Evolutionary conservation across 2,797 vertebrate species (phyloP), one percentile per base, ranked within the genome.

Genomic region (Poecilia picta): DNA sequence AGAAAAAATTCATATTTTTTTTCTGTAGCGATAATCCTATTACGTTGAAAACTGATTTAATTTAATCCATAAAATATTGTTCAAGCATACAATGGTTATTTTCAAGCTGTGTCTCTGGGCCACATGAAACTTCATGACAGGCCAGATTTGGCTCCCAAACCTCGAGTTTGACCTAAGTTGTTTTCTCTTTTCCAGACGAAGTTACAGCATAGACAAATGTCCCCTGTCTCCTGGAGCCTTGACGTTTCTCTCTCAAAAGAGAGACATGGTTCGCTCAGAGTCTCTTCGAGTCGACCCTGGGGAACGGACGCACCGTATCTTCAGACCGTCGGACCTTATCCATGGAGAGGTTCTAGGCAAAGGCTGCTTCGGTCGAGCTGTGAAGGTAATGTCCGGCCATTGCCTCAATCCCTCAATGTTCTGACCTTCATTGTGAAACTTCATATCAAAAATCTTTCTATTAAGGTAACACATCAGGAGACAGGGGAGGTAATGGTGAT

Each of bases 401-500:
- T n/a, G 25, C 4, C n/a, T 31, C n/a, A 36, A 16, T 46, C 43
- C 39, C 15, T 70, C 12, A 6, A 45, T 45, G 43, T 70, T 41
- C 11, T 6, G 39, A n/a, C 64, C 11, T 41, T 68, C 11, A 23
- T 25, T 12, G 3, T 25, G 1, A 68, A 41, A 23, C 20, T 23
- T 68, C 20, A 41, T 23, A 81, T 45, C 8, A 36, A n/a, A 82
- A 6, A n/a, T 87, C 0, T 74, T 76, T 45, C 33, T 81, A 16
- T 88, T 31, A 84, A 95, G 98, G 98, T 99, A 79, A 99, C 97
- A 0, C 98, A 99, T 89, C 94, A 96, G 82, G 96, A 97, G 90
- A 99, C 98, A 0, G 98, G 98, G 0, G 98, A 99, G 87, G 98
- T 99, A 90, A 99, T 99, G 98, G 98, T 98, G 81, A 99, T 99